These are phyloP conservation scores for Tachysurus vachellii DNA, from an alignment of 2,113 vertebrate genomes.

Conservation along the genomic window DNA sequence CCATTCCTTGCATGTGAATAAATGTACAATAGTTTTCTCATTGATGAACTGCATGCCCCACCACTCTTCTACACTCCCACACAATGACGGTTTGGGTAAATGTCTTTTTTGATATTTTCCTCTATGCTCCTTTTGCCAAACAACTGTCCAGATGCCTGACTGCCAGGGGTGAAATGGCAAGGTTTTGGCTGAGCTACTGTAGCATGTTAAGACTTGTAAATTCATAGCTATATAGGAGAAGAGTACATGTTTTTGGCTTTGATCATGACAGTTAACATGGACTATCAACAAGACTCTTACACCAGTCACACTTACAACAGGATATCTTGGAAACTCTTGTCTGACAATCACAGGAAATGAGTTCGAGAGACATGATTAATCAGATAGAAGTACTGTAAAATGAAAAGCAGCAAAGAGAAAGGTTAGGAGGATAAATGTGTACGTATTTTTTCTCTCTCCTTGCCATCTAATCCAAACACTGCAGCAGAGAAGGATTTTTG, in stretches of 20 bases:
- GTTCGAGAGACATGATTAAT: neutral
- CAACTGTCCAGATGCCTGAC: neutral
- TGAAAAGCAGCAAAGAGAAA: neutral
- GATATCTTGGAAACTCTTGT: slow-evolving; percentile 5
- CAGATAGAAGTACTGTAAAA: neutral
- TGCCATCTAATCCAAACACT: neutral
- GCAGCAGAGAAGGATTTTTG: neutral
- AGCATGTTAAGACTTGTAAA: slow-evolving; percentile 5
- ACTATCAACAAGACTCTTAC: neutral
- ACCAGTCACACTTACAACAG: slow-evolving; percentile 10
- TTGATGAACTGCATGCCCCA: neutral
- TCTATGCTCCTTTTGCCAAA: neutral
- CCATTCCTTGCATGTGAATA: neutral
- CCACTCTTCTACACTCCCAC: neutral
- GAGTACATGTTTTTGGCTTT: slow-evolving; percentile 5
- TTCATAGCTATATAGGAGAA: neutral
- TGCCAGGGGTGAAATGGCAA: neutral
- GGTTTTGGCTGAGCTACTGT: neutral
- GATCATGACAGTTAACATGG: slow-evolving; percentile 26
- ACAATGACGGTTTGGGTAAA: neutral
- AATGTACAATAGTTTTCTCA: neutral
- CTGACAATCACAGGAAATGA: neutral
- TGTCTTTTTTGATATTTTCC: neutral
- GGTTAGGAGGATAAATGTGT: neutral
- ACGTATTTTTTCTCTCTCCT: neutral